These are phyloP conservation scores for Amphipyra tragopoginis DNA, from an alignment of 2,888 invertebrate genomes.

Conservation along the genomic window DNA sequence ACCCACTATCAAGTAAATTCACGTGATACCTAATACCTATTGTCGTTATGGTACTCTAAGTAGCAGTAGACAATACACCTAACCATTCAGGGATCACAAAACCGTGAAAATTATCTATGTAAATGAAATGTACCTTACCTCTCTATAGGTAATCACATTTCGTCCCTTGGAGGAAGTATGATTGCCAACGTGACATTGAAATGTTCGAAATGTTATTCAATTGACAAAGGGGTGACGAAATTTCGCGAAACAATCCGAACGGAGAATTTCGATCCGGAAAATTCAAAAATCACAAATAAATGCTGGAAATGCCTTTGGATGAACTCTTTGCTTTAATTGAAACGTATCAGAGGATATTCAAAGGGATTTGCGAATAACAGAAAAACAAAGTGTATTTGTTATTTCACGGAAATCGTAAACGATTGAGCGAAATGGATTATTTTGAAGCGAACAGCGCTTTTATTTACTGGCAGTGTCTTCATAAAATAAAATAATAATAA, in stretches of 20 bases:
- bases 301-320: constrained; percentile 19
- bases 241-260: constrained; percentile 29
- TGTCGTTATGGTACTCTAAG: too few species aligned
- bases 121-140: constrained; percentile 5
- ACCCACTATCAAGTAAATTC: too few species aligned
- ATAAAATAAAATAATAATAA: too few species aligned
- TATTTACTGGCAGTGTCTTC: too few species aligned
- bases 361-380: constrained; percentile 26
- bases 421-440: neutral
- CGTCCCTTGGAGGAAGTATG: constrained; percentile 7
- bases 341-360: constrained; percentile 19
- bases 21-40: too few species aligned
- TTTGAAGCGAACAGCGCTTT: neutral
- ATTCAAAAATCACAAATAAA: constrained; percentile 36
- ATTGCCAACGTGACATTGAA: constrained; percentile 11
- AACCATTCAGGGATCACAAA: constrained; percentile 2
- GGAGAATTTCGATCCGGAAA: constrained; percentile 10
- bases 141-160: constrained; percentile 6
- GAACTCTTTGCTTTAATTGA: constrained; percentile 39
- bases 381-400: constrained; percentile 14
- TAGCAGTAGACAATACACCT: neutral
- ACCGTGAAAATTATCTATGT: constrained; percentile 4
- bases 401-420: neutral
- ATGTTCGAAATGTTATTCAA: constrained; percentile 11
- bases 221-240: constrained; percentile 23